These are phyloP conservation scores for Hypocryptadius cinnamomeus DNA, from an alignment of 2,113 vertebrate species.

Conservation along the genomic window DNA sequence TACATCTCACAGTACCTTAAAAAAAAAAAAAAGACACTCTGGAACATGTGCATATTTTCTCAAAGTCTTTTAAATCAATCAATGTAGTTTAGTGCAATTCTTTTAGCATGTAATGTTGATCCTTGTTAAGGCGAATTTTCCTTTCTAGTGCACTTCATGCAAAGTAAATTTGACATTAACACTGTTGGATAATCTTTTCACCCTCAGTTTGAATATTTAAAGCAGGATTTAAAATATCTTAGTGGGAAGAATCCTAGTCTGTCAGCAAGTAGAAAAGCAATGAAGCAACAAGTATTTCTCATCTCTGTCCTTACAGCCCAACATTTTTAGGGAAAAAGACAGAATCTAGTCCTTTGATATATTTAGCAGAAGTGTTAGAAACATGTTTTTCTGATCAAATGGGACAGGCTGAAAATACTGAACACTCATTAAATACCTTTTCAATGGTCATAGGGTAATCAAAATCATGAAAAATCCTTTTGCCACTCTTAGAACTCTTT, in stretches of 20 bases:
- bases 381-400: neutral
- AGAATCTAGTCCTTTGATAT: neutral
- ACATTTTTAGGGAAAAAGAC: neutral
- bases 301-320: neutral
- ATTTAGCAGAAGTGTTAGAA: neutral
- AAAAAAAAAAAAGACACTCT: neutral
- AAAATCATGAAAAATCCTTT: neutral
- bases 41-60: neutral
- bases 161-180: constrained; percentile 23
- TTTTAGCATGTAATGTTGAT: neutral
- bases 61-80: neutral
- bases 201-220: neutral
- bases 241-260: neutral
- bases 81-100: neutral
- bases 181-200: neutral
- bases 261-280: neutral
- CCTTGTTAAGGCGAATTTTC: neutral
- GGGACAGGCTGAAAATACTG: neutral
- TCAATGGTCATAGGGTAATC: neutral
- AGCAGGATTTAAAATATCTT: neutral
- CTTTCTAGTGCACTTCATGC: neutral
- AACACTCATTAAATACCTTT: neutral
- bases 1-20: neutral
- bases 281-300: neutral
- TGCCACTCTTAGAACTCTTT: neutral